Conservation (phyloP, 2,797 vertebrate genomes). For the Mus spretus region DNA sequence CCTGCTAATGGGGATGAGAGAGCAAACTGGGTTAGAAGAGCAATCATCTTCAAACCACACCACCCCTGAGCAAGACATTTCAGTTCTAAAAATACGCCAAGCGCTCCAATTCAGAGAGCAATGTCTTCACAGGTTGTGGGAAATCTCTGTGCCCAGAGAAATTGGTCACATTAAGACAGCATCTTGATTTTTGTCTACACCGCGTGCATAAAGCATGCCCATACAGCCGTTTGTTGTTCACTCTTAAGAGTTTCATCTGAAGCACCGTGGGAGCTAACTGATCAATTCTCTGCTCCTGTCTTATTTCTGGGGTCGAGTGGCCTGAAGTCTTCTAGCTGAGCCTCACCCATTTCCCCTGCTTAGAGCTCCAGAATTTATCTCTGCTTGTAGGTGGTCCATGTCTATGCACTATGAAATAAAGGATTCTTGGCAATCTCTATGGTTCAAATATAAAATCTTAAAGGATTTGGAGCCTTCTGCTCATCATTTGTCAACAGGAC, state of each 20-base stretch:
- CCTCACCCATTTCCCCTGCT: background rate
- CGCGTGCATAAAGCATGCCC: background rate
- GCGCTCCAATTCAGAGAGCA: conserved; percentile 53
- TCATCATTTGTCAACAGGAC: conserved; percentile 4
- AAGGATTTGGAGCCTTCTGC: background rate
- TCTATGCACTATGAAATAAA: background rate
- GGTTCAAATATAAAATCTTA: background rate
- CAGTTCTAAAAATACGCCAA: conserved; percentile 73
- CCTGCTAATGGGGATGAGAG: conserved; percentile 18
- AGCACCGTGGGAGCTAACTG: conserved; percentile 4
- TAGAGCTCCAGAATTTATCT: conserved; percentile 19
- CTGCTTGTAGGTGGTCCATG: background rate
- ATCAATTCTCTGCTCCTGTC: background rate
- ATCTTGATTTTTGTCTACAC: conserved; percentile 54
- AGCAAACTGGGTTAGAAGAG: background rate
- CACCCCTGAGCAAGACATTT: conserved; percentile 57
- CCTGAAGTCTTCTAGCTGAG: background rate
- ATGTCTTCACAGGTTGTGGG: conserved; percentile 34
- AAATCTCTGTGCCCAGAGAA: conserved; percentile 66
- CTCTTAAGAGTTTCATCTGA: conserved; percentile 17
- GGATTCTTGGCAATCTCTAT: background rate
- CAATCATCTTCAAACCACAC: conserved; percentile 52
- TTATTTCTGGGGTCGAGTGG: background rate
- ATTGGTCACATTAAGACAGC: background rate
- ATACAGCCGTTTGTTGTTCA: background rate